Percentiles rank a stretch among this genome's conserved stretches.
These are phyloP conservation scores for Apaloderma vittatum DNA, from an alignment of 2,113 vertebrate species.

Conservation along the genomic window DNA sequence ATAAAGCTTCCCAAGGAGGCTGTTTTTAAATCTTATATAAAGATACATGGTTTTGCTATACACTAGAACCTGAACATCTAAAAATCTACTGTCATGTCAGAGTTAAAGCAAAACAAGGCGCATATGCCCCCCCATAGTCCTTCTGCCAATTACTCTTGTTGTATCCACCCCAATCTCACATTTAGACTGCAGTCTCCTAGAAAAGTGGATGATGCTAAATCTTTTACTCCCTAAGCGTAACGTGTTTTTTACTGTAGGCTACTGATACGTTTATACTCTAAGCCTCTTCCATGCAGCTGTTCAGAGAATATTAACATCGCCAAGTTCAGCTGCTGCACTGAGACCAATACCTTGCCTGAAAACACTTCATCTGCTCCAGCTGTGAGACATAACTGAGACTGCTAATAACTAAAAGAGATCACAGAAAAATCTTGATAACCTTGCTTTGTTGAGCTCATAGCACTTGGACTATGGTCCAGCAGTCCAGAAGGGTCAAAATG, in stretches of 20 bases:
- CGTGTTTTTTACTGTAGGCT: background rate
- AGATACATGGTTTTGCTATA: constrained; percentile 1
- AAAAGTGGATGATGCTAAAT: background rate
- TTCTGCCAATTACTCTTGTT: background rate
- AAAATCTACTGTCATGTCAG: background rate
- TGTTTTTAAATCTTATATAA: constrained; percentile 34
- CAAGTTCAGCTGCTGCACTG: background rate
- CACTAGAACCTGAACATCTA: background rate
- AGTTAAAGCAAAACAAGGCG: background rate
- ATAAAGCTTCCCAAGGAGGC: constrained; percentile 26
- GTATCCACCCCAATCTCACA: background rate
- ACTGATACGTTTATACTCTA: background rate
- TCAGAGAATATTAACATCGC: background rate
- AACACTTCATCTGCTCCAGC: background rate
- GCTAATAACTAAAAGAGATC: background rate
- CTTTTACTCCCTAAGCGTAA: background rate
- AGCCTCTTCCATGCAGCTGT: background rate
- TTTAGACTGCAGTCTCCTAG: background rate
- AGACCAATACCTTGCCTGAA: background rate
- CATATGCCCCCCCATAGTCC: background rate
- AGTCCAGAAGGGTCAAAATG: background rate
- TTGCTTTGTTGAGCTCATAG: background rate
- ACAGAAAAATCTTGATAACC: background rate
- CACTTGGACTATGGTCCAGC: background rate
- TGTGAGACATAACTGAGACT: background rate